Evolutionary conservation across 2,888 invertebrate genomes (phyloP).

Genomic region (Lysandra coridon): DNA sequence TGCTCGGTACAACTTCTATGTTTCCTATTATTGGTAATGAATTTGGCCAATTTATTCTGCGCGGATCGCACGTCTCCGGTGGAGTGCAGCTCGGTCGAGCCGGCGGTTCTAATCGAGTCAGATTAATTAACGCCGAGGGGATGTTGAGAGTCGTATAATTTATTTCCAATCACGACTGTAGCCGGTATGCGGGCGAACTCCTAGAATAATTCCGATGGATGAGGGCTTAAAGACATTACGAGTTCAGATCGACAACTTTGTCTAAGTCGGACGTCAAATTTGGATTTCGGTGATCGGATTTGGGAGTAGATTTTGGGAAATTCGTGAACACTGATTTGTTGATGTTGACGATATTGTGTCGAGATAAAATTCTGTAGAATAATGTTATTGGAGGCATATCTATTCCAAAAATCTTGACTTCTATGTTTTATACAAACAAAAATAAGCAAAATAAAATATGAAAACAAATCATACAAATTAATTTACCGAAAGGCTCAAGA

Average conservation of each 20-base stretch:
- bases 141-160: conserved; percentile 42
- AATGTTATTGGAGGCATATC: not conserved
- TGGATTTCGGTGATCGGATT: conserved; percentile 19
- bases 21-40: conserved; percentile 21
- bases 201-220: conserved; percentile 38
- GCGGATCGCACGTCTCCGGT: conserved; percentile 7
- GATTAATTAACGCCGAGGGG: conserved; percentile 38
- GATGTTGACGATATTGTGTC: not conserved
- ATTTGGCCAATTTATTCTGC: conserved; percentile 11
- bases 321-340: not conserved
- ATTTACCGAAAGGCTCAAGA: conserved; percentile 23
- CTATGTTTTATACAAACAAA: not conserved
- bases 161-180: conserved; percentile 44
- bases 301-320: not conserved
- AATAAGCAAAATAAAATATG: not conserved
- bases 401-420: no score
- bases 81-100: conserved; percentile 14
- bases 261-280: conserved; percentile 40
- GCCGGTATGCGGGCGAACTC: conserved; percentile 39
- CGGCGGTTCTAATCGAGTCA: conserved; percentile 36
- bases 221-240: conserved; percentile 40
- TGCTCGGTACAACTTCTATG: not conserved
- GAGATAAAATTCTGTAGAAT: not conserved
- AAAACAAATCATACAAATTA: conserved; percentile 5
- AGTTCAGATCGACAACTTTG: conserved; percentile 38